phyloP scores from a whole-genome alignment of 2,797 vertebrate species.

The Falco rusticolus region DNA sequence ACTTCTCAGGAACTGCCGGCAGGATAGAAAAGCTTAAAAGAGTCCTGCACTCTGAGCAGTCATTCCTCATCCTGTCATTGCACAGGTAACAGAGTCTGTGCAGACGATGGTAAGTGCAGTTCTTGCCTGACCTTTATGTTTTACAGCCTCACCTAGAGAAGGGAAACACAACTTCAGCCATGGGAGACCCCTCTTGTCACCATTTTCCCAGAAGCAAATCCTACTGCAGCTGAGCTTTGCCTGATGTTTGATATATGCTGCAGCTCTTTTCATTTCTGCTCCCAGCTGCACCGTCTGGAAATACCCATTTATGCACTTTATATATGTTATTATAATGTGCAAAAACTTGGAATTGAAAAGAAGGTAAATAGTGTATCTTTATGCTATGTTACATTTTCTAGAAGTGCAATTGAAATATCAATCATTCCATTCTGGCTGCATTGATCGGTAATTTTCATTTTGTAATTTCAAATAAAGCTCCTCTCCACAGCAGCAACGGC shows the following conservation, averaged over 20 bases:
- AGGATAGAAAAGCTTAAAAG: neutral
- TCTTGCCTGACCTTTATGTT: neutral
- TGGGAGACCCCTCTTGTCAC: neutral
- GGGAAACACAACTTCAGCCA: neutral
- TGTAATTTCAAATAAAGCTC: constrained; percentile 77
- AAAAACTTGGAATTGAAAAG: constrained; percentile 58
- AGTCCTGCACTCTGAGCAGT: neutral
- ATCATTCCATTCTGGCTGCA: constrained; percentile 67
- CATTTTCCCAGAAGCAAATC: neutral
- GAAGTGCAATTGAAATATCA: constrained; percentile 53
- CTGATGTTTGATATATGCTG: neutral
- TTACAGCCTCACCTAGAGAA: neutral
- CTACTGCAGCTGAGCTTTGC: neutral
- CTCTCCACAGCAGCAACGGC: constrained; percentile 33
- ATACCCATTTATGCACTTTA: constrained; percentile 11
- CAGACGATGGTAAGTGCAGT: fast-evolving
- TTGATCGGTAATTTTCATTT: constrained; percentile 78
- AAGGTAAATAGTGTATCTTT: constrained; percentile 65
- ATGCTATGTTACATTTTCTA: constrained; percentile 56
- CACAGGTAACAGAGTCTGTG: neutral
- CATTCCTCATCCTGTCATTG: neutral
- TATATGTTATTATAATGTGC: neutral
- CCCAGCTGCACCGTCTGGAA: neutral
- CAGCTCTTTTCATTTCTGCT: neutral
- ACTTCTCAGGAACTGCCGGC: neutral